These are phyloP conservation scores for Ochropacha duplaris DNA, from an alignment of 2,888 invertebrate genomes.

Conservation along the genomic window DNA sequence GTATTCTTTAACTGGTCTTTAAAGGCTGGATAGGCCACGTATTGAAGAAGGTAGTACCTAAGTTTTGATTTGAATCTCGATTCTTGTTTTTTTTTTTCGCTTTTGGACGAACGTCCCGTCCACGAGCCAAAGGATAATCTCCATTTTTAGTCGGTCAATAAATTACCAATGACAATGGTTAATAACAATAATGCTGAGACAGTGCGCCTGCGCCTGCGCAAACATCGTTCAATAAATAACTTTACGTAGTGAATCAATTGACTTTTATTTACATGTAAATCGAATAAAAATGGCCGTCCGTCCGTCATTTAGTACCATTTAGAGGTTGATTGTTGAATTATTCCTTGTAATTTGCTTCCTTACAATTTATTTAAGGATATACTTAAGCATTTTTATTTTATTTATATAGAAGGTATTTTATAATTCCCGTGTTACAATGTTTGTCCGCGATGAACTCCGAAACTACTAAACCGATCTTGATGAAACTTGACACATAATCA, in stretches of 20 bases:
- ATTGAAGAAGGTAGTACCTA: no score
- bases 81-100: no score
- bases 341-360: not conserved
- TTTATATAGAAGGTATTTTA: not conserved
- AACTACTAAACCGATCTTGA: no score
- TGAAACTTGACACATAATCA: no score
- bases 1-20: no score
- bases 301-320: slow-evolving; percentile 25
- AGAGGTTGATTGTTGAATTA: not conserved
- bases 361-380: not conserved
- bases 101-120: no score
- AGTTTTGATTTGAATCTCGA: no score
- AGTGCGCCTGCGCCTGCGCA: slow-evolving; percentile 28
- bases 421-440: no score
- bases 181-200: slow-evolving; percentile 25
- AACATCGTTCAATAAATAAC: slow-evolving; percentile 47
- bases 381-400: not conserved
- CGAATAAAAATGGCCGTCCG: slow-evolving; percentile 41
- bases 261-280: slow-evolving; percentile 60
- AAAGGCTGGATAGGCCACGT: no score
- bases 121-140: no score
- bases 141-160: no score
- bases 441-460: no score
- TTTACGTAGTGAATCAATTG: slow-evolving; percentile 43
- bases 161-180: slow-evolving; percentile 26